Evolutionary conservation across 2,888 invertebrate genomes (phyloP).

Genomic region (Thysanoteuthis rhombus): DNA sequence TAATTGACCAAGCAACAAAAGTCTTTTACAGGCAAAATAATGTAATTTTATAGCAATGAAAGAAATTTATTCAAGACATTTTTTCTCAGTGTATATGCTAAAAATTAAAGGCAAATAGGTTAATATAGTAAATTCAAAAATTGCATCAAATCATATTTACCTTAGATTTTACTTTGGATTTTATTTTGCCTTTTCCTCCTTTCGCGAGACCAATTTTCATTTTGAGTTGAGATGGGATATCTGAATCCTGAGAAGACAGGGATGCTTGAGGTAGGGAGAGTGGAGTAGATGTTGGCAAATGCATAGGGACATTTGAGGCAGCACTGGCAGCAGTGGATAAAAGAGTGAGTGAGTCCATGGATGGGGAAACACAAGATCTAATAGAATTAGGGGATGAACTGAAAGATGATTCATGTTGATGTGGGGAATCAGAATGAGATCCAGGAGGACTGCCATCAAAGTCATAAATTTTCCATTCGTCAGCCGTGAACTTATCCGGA

Average conservation of each 20-base stretch:
- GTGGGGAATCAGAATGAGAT: neutral
- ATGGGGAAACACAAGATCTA: neutral
- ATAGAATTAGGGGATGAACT: constrained; percentile 12
- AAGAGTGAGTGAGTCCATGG: constrained; percentile 24
- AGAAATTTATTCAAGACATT: too few species aligned
- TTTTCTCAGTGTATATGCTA: too few species aligned
- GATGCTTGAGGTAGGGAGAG: neutral
- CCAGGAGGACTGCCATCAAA: constrained; percentile 33
- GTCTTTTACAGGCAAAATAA: too few species aligned
- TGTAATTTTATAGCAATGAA: too few species aligned
- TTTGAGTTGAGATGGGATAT: constrained; percentile 12
- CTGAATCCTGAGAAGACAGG: neutral
- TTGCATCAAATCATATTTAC: neutral
- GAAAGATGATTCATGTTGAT: neutral
- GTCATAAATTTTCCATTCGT: constrained; percentile 32
- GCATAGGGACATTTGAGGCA: constrained; percentile 18
- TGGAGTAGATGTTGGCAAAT: neutral
- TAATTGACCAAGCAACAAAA: too few species aligned
- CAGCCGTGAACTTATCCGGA: constrained; percentile 30
- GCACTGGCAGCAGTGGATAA: constrained; percentile 24
- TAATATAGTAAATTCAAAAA: too few species aligned
- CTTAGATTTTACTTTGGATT: constrained; percentile 30
- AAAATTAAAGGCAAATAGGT: too few species aligned
- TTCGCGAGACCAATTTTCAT: constrained; percentile 32
- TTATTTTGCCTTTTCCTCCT: constrained; percentile 29